A percentile compares a stretch with the other conserved stretches of the same genome.
phyloP scores from a whole-genome alignment of 2,888 invertebrate genomes.

The Gibbula magus region DNA sequence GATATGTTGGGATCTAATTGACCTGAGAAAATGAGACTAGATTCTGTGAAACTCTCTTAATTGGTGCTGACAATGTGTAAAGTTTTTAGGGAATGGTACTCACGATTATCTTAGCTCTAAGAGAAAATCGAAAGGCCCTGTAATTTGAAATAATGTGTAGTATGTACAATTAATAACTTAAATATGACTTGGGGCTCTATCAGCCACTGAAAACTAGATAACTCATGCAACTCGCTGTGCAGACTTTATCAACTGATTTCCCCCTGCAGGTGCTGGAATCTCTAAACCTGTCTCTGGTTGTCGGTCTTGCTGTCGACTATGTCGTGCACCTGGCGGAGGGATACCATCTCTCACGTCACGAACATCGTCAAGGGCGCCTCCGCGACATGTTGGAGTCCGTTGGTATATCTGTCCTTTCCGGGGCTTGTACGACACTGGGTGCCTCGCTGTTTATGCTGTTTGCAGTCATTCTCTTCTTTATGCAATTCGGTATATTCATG shows the following conservation, averaged over 20 bases:
- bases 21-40: too few relatives aligned
- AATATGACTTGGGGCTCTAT: too few relatives aligned
- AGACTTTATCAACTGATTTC: neutral
- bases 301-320: conserved; percentile 69
- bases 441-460: conserved; percentile 69
- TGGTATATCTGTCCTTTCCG: conserved; percentile 66
- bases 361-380: conserved; percentile 58
- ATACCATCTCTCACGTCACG: conserved; percentile 61
- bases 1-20: too few relatives aligned
- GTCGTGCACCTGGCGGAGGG: conserved; percentile 71
- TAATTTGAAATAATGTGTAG: too few relatives aligned
- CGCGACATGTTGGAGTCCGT: conserved; percentile 63
- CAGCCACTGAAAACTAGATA: too few relatives aligned
- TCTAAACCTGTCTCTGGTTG: conserved; percentile 68
- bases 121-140: too few relatives aligned
- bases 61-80: too few relatives aligned
- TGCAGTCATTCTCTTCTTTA: conserved; percentile 66
- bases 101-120: too few relatives aligned
- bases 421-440: conserved; percentile 67
- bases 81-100: too few relatives aligned
- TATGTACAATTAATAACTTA: too few relatives aligned
- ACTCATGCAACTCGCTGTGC: too few relatives aligned
- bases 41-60: too few relatives aligned
- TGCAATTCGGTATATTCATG: conserved; percentile 70
- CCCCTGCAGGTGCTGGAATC: conserved; percentile 64